phyloP scores from a whole-genome alignment of 2,113 vertebrate genomes.

The Syngnathus floridae region DNA sequence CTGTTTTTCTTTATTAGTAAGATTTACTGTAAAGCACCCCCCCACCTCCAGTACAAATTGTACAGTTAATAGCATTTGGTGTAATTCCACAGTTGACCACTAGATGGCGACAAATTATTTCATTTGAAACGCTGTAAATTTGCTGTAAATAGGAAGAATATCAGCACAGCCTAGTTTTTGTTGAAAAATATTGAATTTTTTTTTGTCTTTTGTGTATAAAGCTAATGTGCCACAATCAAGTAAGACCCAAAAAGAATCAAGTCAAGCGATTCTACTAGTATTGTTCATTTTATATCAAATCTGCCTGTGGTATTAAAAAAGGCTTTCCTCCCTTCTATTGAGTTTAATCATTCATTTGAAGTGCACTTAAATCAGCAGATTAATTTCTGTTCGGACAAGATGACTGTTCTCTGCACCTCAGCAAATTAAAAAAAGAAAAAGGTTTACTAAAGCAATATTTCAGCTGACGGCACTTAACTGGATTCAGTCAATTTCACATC shows the following conservation, averaged over 20 bases:
- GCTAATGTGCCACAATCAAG: too few relatives aligned
- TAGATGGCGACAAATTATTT: neutral
- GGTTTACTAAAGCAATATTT: constrained; percentile 13
- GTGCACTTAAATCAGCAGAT: constrained; percentile 14
- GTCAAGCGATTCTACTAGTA: too few relatives aligned
- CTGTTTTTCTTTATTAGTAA: neutral
- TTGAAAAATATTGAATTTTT: too few relatives aligned
- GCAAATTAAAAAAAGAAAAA: neutral
- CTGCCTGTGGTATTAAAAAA: neutral
- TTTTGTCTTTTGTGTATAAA: too few relatives aligned
- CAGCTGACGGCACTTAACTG: constrained; percentile 16
- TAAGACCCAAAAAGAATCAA: too few relatives aligned
- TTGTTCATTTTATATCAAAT: neutral
- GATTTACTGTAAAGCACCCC: neutral
- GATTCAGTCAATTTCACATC: constrained; percentile 18
- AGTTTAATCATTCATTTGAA: constrained; percentile 9
- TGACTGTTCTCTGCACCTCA: constrained; percentile 3
- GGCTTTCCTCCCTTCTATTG: neutral
- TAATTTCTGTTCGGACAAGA: constrained; percentile 10
- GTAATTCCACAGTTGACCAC: neutral
- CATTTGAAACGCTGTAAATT: too few relatives aligned
- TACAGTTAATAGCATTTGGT: too few relatives aligned
- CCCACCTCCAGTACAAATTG: too few relatives aligned
- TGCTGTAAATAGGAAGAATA: too few relatives aligned
- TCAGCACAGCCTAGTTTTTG: too few relatives aligned